phyloP scores from a whole-genome alignment of 2,888 invertebrate genomes.

The Euzophera pinguis region DNA sequence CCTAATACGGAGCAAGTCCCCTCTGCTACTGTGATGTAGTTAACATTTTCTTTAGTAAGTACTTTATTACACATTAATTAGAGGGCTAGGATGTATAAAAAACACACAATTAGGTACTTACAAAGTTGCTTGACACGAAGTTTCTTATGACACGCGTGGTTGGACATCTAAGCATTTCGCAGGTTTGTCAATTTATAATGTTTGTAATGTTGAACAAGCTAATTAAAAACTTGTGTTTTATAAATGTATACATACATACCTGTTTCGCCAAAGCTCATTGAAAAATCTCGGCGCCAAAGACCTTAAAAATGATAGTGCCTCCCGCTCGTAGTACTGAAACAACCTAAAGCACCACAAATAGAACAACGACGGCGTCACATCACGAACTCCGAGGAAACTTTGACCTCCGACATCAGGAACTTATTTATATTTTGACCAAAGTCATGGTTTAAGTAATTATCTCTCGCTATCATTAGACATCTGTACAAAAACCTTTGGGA shows the following conservation, averaged over 20 bases:
- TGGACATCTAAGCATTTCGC: too few relatives aligned
- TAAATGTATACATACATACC: too few relatives aligned
- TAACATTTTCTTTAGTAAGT: too few relatives aligned
- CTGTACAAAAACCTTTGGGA: not conserved
- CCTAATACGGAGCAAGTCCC: not conserved
- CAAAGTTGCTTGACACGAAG: too few relatives aligned
- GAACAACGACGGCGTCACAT: not conserved
- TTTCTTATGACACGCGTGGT: too few relatives aligned
- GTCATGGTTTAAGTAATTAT: not conserved
- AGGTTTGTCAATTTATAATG: too few relatives aligned
- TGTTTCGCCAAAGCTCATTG: not conserved
- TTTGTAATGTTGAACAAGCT: too few relatives aligned
- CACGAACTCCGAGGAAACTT: not conserved
- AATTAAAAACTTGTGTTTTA: too few relatives aligned
- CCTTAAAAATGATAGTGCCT: not conserved
- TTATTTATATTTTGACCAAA: not conserved
- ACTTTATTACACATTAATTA: too few relatives aligned
- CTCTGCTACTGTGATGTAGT: not conserved
- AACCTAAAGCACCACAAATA: conserved; percentile 3
- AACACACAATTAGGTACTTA: too few relatives aligned
- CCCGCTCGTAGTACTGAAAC: not conserved
- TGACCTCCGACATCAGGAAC: not conserved
- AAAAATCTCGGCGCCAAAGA: not conserved
- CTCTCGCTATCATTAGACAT: not conserved
- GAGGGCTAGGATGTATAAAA: too few relatives aligned